Evolutionary conservation across 2,113 vertebrate species (phyloP), one percentile per base, ranked within the genome.

Genomic region (Zosterops hypoxanthus): DNA sequence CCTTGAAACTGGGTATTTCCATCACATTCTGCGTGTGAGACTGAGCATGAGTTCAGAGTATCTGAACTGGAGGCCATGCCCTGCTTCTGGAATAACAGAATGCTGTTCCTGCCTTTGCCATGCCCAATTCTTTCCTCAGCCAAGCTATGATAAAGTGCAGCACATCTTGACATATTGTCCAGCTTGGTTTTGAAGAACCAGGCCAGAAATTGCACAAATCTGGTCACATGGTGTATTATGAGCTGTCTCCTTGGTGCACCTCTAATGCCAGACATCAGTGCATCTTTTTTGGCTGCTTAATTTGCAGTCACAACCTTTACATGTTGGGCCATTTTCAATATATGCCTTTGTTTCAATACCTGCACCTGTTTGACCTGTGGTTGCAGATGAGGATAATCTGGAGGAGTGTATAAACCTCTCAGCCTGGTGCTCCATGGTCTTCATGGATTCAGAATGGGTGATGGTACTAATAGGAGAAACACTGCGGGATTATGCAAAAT

Each of bases 381-480:
- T 13, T 42, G 55, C 7, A 71, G 60, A 72, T 76, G 31, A 95
- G 71, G 88, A 46, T 53, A 25, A 96, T 91, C 92, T 34, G 81
- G 73, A 97, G 77, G 55, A 22, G 49, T 29, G 33, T 20, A 34
- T 3, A 73, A 97, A 92, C 88, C 86, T 91, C 83, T 81, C 87
- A 82, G 69, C 59, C 79, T 66, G 1, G 0, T 39, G 31, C 65
- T 93, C 61, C 42, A 7, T 11, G 10, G 60, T 71, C 92, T 90
- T 68, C 52, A 53, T 7, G 49, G 53, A 46, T 26, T 75, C 12
- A 2, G 42, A 80, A 44, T 0, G 2, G 14, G 26, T 34, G 50
- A 39, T 5, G 16, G 23, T 18, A n/a, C 44, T 64, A 65, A 55
- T 12, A 44, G 39, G 24, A 65, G 39, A 65, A 93, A 55, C n/a